Evolutionary conservation across 2,888 invertebrate species (phyloP), one percentile per base, ranked within the genome.

Genomic region (Carterocephalus palaemon): DNA sequence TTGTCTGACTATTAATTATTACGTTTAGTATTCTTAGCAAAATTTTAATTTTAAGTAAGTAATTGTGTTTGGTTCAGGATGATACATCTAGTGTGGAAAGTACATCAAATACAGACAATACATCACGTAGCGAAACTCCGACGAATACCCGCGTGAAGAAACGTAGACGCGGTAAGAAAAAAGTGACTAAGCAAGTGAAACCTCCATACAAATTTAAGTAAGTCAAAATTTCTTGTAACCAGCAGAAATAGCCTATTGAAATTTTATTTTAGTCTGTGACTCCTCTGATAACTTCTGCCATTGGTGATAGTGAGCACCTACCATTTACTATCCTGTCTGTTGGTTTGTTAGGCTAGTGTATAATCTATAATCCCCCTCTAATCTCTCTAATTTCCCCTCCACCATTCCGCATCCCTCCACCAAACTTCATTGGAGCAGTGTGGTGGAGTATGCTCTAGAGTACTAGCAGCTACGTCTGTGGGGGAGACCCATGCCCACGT

Each of bases 11-110:
- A 9, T n/a, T 24, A 24, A 8, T 6, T 7, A 5, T 7, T 24
- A 7, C 7, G 10, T 32, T 10, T 20, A 7, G 17, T 24, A n/a
- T n/a, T n/a, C n/a, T n/a, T n/a, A n/a, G n/a, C n/a, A n/a, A n/a
- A 4, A 16, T 13, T 38, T 13, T 17, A 26, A 15, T 24, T 31
- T 46, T 31, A 10, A 10, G 2, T 22, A 5, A 24, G n/a, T 20
- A 45, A 37, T 37, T 19, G 29, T 13, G 6, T 10, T 49, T 47
- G 52, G 33, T 52, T 32, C 49, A 88, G 88, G 88, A 95, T 75
- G 95, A 95, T 69, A 92, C 93, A 37, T 93, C 92, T 2, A 95
- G 95, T 68, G 91, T 94, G 42, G 92, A 92, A 48, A 95, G 95
- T 67, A 92, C 92, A 13, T 92, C 93, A 2, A 93, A 93, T 10